A percentile compares a stretch with the other conserved stretches of the same genome.
These are phyloP conservation scores for Dendronephthya gigantea DNA, from an alignment of 64 coral and sea anemone species.

Conservation along the genomic window DNA sequence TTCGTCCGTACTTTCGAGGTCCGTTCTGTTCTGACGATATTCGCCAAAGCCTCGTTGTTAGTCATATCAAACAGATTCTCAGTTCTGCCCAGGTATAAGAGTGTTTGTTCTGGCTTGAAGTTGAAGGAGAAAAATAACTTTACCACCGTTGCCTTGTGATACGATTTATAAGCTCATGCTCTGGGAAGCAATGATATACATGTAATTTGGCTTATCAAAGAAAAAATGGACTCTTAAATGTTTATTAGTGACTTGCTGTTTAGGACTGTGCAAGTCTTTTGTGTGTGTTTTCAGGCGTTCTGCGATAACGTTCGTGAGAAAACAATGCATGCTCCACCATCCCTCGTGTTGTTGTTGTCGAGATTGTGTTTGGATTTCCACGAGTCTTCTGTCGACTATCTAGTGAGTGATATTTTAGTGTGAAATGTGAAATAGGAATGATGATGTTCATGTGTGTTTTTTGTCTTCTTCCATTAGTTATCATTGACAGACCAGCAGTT, in stretches of 20 bases:
- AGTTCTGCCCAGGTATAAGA: conserved; percentile 70
- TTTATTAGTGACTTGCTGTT: too few species aligned
- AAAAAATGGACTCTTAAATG: too few species aligned
- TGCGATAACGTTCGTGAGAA: conserved; percentile 59
- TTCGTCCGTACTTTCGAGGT: conserved; percentile 91
- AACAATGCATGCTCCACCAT: conserved; percentile 51
- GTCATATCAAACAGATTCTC: conserved; percentile 57
- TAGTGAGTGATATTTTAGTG: conserved; percentile 57
- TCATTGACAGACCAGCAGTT: conserved; percentile 90
- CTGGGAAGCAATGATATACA: too few species aligned
- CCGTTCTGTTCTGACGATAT: conserved; percentile 92
- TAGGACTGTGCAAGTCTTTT: too few species aligned
- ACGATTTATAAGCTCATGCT: too few species aligned
- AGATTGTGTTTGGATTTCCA: conserved; percentile 87
- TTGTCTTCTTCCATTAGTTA: conserved; percentile 32
- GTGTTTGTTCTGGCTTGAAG: not conserved
- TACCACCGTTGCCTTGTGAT: too few species aligned
- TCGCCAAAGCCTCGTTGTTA: conserved; percentile 66
- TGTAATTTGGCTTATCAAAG: not conserved
- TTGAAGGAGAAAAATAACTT: not conserved
- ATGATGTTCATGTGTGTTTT: not conserved
- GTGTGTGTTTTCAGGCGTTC: conserved; percentile 72
- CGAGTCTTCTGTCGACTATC: conserved; percentile 82
- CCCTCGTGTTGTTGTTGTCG: conserved; percentile 71
- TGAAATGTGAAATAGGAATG: conserved; percentile 76